Conservation (phyloP, 2,888 invertebrate species). For the Tiliacea aurago region DNA sequence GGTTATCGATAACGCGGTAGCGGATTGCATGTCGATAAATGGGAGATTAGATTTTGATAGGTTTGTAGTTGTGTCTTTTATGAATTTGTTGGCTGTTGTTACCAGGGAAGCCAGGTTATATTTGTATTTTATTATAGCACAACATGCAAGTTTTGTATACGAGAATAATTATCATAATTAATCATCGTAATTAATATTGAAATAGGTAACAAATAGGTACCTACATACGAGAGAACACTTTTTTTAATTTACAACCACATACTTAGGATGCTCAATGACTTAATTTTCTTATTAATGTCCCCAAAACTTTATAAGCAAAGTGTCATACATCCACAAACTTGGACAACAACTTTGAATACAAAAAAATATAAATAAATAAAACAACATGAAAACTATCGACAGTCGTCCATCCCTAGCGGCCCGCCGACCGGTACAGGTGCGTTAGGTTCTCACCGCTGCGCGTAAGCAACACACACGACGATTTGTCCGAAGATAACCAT, state of each 20-base stretch:
- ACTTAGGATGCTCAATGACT: background rate
- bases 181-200: background rate
- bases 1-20: conserved; percentile 52
- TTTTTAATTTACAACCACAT: too few species aligned
- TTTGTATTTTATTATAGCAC: background rate
- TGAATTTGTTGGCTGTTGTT: conserved; percentile 3
- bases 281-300: too few species aligned
- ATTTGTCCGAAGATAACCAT: conserved; percentile 83
- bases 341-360: background rate
- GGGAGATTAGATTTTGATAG: conserved; percentile 36
- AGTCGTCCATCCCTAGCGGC: conserved; percentile 73
- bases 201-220: too few species aligned
- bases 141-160: too few species aligned
- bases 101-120: too few species aligned
- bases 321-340: background rate
- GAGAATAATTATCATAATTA: too few species aligned
- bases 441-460: conserved; percentile 85
- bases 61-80: conserved; percentile 13
- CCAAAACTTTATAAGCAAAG: too few species aligned
- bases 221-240: background rate
- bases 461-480: conserved; percentile 76
- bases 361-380: background rate
- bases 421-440: conserved; percentile 87
- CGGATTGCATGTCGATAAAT: conserved; percentile 45
- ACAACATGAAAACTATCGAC: conserved; percentile 47